phyloP scores from a whole-genome alignment of 2,797 vertebrate species.

The Typhlichthys subterraneus region DNA sequence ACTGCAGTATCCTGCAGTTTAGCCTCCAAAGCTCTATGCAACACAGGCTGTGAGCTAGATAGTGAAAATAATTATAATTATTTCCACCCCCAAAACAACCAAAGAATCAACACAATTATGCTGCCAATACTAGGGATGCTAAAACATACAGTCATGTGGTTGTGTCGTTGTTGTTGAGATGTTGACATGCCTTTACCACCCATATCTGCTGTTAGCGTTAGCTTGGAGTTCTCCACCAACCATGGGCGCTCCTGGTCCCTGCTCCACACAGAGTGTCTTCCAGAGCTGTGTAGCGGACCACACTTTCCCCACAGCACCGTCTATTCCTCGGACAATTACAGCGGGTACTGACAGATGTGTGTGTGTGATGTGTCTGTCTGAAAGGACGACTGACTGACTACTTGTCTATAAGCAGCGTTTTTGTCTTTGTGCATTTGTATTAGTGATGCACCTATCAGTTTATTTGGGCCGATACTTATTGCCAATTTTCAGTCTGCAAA shows the following conservation, averaged over 20 bases:
- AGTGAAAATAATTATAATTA: no score
- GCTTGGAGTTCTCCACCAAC: slow-evolving; percentile 94
- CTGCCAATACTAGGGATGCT: no score
- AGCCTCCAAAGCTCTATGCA: no score
- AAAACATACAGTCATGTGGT: no score
- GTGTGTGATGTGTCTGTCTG: slow-evolving; percentile 1
- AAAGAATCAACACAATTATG: no score
- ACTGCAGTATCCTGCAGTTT: no score
- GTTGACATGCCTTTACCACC: slow-evolving; percentile 6
- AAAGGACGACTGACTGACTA: neutral
- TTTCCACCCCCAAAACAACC: no score
- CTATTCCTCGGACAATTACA: slow-evolving; percentile 97
- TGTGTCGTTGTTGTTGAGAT: neutral
- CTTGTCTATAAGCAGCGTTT: neutral
- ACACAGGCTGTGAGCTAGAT: no score
- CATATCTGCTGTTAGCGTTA: slow-evolving; percentile 76
- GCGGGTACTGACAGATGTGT: slow-evolving; percentile 78
- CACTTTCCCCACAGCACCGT: slow-evolving; percentile 95
- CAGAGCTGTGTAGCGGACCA: slow-evolving; percentile 90
- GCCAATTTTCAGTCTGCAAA: no score
- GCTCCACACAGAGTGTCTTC: slow-evolving; percentile 92
- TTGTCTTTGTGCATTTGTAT: neutral
- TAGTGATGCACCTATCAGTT: no score
- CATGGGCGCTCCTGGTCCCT: slow-evolving; percentile 94
- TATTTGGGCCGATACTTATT: no score